Evolutionary conservation across 1,140 invertebrate species (phyloP).

Genomic region (Trichonephila inaurata): DNA sequence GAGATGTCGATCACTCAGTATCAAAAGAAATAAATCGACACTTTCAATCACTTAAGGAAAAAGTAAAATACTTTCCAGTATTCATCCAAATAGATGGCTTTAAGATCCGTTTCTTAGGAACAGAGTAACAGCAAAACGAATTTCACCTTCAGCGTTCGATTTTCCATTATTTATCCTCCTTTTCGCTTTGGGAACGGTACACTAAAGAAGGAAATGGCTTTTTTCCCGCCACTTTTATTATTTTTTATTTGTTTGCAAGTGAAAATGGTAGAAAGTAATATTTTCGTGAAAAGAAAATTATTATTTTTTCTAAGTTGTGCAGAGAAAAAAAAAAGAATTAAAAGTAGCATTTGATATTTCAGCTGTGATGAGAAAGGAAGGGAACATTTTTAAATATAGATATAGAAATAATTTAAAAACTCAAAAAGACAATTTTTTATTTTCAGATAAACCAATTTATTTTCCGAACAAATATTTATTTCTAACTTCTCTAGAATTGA

Average conservation of each 20-base stretch:
- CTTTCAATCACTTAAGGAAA: slow-evolving; percentile 14
- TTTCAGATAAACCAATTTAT: too few relatives aligned
- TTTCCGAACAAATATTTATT: too few relatives aligned
- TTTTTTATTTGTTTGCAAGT: not conserved
- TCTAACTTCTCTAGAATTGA: too few relatives aligned
- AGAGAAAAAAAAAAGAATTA: not conserved
- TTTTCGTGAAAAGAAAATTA: not conserved
- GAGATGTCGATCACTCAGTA: not conserved
- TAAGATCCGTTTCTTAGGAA: not conserved
- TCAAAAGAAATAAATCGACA: not conserved
- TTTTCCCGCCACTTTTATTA: not conserved
- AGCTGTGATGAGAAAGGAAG: not conserved
- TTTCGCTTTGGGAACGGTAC: not conserved
- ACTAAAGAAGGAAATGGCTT: not conserved
- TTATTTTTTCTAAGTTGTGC: not conserved
- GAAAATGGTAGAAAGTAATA: not conserved
- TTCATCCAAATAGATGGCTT: slow-evolving; percentile 18
- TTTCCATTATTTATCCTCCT: not conserved
- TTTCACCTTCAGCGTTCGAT: not conserved
- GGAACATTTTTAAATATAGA: not conserved
- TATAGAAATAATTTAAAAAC: too few relatives aligned
- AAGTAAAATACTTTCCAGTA: not conserved
- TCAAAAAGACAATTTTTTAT: too few relatives aligned
- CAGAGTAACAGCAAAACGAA: not conserved
- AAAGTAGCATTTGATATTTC: not conserved